phyloP scores from a whole-genome alignment of 2,797 vertebrate genomes.

The Chloroceryle inda region DNA sequence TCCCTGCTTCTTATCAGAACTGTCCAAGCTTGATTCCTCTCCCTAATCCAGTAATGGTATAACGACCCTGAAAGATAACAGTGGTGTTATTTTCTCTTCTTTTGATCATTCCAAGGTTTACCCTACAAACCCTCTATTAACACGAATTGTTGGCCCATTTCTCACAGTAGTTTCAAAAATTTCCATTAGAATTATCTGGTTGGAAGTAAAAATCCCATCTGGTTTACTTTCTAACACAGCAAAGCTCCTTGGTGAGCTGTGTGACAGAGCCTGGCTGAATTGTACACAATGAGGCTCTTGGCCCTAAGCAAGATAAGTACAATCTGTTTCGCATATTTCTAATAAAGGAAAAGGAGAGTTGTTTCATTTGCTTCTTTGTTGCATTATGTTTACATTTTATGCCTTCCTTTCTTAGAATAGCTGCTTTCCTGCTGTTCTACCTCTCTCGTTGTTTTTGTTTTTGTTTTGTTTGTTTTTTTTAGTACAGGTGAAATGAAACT shows the following conservation, averaged over 20 bases:
- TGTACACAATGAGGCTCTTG: slow-evolving; percentile 65
- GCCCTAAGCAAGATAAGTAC: slow-evolving; percentile 76
- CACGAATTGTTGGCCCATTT: no score
- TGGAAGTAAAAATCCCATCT: slow-evolving; percentile 81
- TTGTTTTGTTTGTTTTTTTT: neutral
- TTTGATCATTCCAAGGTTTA: no score
- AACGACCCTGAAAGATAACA: no score
- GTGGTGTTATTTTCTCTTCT: no score
- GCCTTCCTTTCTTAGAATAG: slow-evolving; percentile 51
- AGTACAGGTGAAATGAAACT: slow-evolving; percentile 69
- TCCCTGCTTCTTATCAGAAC: no score
- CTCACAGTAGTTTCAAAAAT: slow-evolving; percentile 62
- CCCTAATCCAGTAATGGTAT: no score
- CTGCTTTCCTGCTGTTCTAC: slow-evolving; percentile 65
- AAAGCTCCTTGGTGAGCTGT: slow-evolving; percentile 66
- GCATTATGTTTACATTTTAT: slow-evolving; percentile 67
- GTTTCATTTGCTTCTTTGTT: slow-evolving; percentile 73
- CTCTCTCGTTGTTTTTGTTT: neutral
- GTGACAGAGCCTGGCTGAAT: slow-evolving; percentile 71
- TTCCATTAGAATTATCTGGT: slow-evolving; percentile 74
- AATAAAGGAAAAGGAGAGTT: slow-evolving; percentile 66
- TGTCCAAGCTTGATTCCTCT: no score
- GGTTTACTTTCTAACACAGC: slow-evolving; percentile 71
- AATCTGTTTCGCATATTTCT: slow-evolving; percentile 79
- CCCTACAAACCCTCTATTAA: no score